Base-by-base conservation (phyloP, 2,797 vertebrate species). In the Loriculus beryllinus region DNA sequence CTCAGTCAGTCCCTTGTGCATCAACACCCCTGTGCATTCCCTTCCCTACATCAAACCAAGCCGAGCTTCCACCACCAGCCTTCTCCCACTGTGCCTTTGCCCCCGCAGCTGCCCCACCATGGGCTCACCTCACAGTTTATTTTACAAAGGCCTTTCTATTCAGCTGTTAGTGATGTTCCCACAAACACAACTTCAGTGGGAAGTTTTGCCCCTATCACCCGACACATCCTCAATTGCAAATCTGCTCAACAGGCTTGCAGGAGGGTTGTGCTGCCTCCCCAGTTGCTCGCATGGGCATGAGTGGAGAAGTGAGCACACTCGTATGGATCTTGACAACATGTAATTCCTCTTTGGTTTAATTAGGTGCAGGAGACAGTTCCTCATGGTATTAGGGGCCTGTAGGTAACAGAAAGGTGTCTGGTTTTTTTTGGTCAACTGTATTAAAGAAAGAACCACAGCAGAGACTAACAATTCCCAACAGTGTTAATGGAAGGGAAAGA, bases 81-180 rank as follows among this genome's bases (percentile, higher is more conserved):
- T n/a, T n/a, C 37, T 82, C 65, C 72, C 7, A 68, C 74, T 20
- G 59, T 12, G 52, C 76, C 65, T 72, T 40, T 59, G 65, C 54
- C 51, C 65, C 45, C 39, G 2, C 39, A 45, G 71, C 70, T 29
- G 14, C 48, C 33, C 43, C 0, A 0, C 7, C 4, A 10, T 6
- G 51, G 39, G 45, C 35, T 92, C 51, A 37, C 70, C 60, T 84
- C 86, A 39, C 52, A 9, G 90, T 92, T 96, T 95, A 67, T 91
- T 92, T 94, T 87, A 37, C 33, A 82, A 70, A 82, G 84, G 43
- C 49, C 39, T 40, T 89, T 90, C 71, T 25, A n/a, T 71, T 82
- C 86, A 82, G 81, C 94, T 87, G 92, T 80, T 93, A 23, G 5
- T 93, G 93, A 96, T 52, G 71, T 62, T 85, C 75, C 82, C n/a